Evolutionary conservation across 2,888 invertebrate species (phyloP).

Genomic region (Fragum whitleyi): DNA sequence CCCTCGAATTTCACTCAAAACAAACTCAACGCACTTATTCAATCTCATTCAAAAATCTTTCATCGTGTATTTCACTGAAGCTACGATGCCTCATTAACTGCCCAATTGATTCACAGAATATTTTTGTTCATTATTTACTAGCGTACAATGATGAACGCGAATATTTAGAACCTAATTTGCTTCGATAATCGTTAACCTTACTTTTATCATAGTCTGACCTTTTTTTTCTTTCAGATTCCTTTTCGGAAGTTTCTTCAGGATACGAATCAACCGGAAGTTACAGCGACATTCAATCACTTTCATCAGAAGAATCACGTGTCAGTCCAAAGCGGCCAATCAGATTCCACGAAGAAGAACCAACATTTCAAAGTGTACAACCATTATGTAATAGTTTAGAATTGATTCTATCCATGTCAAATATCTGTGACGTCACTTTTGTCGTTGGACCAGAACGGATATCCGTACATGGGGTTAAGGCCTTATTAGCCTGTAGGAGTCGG

Average conservation of each 20-base stretch:
- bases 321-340: not conserved
- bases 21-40: no score
- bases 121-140: no score
- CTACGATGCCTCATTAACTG: no score
- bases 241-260: not conserved
- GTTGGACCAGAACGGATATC: not conserved
- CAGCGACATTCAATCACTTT: not conserved
- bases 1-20: no score
- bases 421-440: slow-evolving; percentile 14
- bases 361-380: not conserved
- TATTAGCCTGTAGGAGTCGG: not conserved
- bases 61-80: no score
- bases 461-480: not conserved
- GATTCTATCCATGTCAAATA: slow-evolving; percentile 8
- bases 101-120: no score
- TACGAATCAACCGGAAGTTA: not conserved
- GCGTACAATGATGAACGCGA: no score
- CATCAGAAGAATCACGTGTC: not conserved
- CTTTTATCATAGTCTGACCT: no score
- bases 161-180: not conserved
- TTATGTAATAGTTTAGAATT: slow-evolving; percentile 8
- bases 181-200: not conserved
- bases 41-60: no score
- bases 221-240: slow-evolving; percentile 4
- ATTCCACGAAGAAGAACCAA: not conserved